phyloP scores from a whole-genome alignment of 2,113 vertebrate species.

The Cavia porcellus region DNA sequence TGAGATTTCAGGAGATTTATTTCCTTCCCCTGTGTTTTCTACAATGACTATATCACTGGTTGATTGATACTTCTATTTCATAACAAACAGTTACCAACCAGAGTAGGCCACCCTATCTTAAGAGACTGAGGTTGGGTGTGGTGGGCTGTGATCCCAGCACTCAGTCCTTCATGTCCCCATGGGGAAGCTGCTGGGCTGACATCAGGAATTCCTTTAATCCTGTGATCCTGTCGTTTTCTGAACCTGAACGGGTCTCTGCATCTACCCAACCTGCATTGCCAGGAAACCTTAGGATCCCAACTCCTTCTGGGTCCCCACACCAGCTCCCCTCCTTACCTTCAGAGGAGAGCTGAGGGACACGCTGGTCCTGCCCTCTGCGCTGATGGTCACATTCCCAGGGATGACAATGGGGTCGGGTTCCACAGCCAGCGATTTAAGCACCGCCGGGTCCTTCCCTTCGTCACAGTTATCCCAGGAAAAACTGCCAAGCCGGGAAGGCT shows the following conservation, averaged over 20 bases:
- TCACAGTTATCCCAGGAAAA: constrained; percentile 91
- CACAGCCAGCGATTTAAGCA: constrained; percentile 86
- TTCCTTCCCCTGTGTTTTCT: background rate
- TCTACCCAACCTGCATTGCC: too few relatives aligned
- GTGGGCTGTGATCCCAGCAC: background rate
- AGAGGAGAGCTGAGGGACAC: constrained; percentile 80
- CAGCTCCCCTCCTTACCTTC: constrained; percentile 80
- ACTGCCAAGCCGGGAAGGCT: constrained; percentile 66
- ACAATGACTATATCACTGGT: background rate
- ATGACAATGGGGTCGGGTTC: constrained; percentile 86
- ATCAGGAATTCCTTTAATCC: background rate
- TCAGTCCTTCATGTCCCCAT: background rate
- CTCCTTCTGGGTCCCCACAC: background rate
- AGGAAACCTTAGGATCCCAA: background rate
- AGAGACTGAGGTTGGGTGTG: background rate
- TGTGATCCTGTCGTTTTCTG: background rate
- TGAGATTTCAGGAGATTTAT: background rate
- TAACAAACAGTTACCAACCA: background rate
- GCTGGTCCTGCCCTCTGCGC: background rate
- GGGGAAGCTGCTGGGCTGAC: background rate
- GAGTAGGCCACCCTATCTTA: background rate
- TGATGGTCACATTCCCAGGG: constrained; percentile 85
- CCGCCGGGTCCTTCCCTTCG: constrained; percentile 79
- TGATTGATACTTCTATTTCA: background rate
- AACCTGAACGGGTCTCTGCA: background rate